Conservation (phyloP, 2,113 vertebrate species). For the Typhlomys cinereus region DNA sequence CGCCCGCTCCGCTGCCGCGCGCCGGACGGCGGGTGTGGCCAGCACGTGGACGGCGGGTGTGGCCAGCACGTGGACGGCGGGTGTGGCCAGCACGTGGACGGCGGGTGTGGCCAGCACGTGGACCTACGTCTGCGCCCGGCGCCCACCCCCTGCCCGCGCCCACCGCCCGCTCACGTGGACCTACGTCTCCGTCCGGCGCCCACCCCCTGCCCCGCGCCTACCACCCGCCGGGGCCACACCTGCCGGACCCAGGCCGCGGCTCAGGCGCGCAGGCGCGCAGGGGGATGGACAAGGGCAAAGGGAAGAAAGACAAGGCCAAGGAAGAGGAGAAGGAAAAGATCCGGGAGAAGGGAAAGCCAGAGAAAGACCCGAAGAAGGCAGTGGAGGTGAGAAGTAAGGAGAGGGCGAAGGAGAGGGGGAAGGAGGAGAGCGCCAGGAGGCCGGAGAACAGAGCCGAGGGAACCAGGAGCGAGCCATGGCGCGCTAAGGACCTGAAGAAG, state of each 20-base stretch:
- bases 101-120: not conserved
- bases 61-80: not conserved
- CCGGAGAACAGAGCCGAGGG: not conserved
- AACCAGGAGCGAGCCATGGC: not conserved
- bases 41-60: no score
- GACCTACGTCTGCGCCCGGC: not conserved
- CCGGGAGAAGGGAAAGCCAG: not conserved
- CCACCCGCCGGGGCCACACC: not conserved
- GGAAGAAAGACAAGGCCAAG: not conserved
- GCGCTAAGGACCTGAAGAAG: not conserved
- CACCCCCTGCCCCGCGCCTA: no score
- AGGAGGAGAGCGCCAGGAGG: not conserved
- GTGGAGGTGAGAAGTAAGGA: not conserved
- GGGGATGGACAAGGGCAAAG: conserved; percentile 36
- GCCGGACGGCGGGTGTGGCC: no score
- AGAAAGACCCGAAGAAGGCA: not conserved
- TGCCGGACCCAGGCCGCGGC: not conserved
- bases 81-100: not conserved
- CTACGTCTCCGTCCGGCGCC: not conserved
- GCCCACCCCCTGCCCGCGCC: no score
- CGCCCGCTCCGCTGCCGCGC: no score
- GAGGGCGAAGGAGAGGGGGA: not conserved
- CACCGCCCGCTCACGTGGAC: no score
- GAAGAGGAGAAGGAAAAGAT: not conserved
- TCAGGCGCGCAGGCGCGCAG: conserved; percentile 11